Percentiles rank a stretch among this genome's conserved stretches.
Conservation (phyloP, 2,797 vertebrate genomes). For the Florisuga fusca region DNA sequence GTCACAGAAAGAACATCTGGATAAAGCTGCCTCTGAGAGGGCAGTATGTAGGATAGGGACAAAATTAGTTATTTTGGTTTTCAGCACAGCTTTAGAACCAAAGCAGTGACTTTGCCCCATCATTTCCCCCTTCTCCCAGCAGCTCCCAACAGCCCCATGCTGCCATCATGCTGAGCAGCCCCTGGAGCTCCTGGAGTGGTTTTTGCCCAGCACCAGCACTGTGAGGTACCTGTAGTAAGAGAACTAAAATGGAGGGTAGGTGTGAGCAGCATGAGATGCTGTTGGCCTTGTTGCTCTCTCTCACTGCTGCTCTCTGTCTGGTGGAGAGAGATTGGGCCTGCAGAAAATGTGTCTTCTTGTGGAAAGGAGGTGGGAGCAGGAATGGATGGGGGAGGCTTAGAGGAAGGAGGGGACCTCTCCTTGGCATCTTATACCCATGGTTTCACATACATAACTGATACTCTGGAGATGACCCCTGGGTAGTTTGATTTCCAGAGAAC, state of each 20-base stretch:
- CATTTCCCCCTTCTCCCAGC: neutral
- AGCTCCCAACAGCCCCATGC: neutral
- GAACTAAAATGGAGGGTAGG: neutral
- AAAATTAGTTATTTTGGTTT: neutral
- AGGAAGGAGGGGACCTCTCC: neutral
- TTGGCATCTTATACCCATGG: neutral
- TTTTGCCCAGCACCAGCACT: neutral
- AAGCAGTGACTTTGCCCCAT: neutral
- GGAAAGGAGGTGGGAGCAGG: neutral
- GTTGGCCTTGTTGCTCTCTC: neutral
- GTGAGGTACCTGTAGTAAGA: neutral
- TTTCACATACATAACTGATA: neutral
- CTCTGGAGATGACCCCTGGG: constrained; percentile 5
- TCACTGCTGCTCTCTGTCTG: neutral
- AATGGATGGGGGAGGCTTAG: neutral
- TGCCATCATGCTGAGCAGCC: fast-evolving
- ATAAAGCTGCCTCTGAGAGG: neutral
- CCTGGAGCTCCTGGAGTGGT: neutral
- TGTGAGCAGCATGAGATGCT: neutral
- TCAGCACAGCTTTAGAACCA: neutral
- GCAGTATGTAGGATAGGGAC: neutral
- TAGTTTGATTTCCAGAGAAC: constrained; percentile 7
- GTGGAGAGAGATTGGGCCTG: neutral
- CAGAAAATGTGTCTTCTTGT: neutral
- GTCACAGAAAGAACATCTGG: neutral